phyloP scores from a whole-genome alignment of 2,113 vertebrate species.

The Turdus rufiventris region DNA sequence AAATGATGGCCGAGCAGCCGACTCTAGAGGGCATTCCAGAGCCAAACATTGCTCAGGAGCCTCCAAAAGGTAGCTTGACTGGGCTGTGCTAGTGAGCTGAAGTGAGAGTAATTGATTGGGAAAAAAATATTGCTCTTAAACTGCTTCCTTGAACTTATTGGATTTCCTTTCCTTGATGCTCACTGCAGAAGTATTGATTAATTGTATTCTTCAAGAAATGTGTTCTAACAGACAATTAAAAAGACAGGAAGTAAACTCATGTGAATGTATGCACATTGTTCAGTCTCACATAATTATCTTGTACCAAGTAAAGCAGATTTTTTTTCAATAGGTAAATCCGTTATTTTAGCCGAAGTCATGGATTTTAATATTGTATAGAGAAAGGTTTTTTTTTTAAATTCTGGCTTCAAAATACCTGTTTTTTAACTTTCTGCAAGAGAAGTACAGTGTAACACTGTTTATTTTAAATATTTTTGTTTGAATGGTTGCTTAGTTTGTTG shows the following conservation, averaged over 20 bases:
- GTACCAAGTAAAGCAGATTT: not conserved
- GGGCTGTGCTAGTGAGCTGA: not conserved
- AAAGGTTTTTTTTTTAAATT: not conserved
- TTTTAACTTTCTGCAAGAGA: not conserved
- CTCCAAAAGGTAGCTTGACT: slow-evolving; percentile 63
- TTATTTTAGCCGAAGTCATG: not conserved
- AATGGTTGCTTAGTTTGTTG: not conserved
- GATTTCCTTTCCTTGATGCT: not conserved
- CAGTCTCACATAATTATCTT: not conserved
- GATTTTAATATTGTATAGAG: not conserved
- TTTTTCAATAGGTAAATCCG: not conserved
- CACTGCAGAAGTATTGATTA: not conserved
- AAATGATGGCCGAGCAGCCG: slow-evolving; percentile 45
- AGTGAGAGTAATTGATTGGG: accelerated
- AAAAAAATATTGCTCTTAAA: not conserved
- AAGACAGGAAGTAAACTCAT: not conserved
- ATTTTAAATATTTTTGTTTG: not conserved
- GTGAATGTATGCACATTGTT: not conserved
- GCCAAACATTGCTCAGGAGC: slow-evolving; percentile 55
- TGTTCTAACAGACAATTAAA: not conserved
- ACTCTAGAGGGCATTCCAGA: slow-evolving; percentile 41
- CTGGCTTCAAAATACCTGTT: not conserved
- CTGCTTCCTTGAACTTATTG: not conserved
- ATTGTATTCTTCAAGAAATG: not conserved
- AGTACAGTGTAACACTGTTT: not conserved